Conservation (phyloP, 1,140 invertebrate genomes). For the Periplaneta americana region DNA sequence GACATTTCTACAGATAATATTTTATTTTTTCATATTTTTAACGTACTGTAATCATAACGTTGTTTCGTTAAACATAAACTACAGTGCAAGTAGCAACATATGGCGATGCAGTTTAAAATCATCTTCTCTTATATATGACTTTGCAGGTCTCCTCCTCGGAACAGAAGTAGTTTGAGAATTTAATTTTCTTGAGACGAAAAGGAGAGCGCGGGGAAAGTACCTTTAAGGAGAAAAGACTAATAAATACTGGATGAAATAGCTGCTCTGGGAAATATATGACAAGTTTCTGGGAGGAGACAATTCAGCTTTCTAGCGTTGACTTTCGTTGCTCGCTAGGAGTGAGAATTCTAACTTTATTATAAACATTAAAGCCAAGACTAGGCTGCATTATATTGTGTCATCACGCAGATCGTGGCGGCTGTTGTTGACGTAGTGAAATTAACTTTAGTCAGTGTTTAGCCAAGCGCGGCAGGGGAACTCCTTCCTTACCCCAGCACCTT, state of each 20-base stretch:
- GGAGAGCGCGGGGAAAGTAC: too few relatives aligned
- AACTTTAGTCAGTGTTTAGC: background rate
- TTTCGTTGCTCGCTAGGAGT: background rate
- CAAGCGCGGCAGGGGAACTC: background rate
- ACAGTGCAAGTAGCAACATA: too few relatives aligned
- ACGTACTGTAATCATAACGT: too few relatives aligned
- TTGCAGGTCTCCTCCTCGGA: too few relatives aligned
- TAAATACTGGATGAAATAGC: background rate
- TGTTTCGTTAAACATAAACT: too few relatives aligned
- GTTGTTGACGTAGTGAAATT: background rate
- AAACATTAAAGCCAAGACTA: background rate
- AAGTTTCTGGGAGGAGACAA: background rate
- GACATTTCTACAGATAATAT: too few relatives aligned
- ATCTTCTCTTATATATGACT: too few relatives aligned
- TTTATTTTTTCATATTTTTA: too few relatives aligned
- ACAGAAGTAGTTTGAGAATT: background rate
- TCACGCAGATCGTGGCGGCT: background rate
- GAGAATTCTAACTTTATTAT: background rate
- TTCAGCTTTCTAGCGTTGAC: background rate
- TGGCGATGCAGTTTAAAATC: too few relatives aligned
- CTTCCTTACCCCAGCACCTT: background rate
- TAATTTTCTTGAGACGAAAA: background rate
- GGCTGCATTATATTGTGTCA: background rate
- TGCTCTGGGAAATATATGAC: background rate
- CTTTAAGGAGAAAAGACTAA: background rate